Conservation (phyloP, 2,113 vertebrate species). For the Labeo rohita region DNA sequence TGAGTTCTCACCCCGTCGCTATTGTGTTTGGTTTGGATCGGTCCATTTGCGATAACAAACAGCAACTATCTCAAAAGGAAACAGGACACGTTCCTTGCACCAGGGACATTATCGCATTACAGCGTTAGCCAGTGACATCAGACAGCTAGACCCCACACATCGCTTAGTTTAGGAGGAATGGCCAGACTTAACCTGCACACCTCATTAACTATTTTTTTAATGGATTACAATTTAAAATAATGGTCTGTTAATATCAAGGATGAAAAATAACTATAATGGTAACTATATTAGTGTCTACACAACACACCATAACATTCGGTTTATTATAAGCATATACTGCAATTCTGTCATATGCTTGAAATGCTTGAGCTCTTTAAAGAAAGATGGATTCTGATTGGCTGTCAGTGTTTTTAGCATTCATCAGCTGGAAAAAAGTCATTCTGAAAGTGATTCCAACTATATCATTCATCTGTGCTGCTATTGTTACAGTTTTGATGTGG, state of each 20-base stretch:
- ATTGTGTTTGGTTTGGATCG: constrained; percentile 50
- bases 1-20: background rate
- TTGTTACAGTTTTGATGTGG: background rate
- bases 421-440: background rate
- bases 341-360: background rate
- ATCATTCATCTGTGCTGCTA: background rate
- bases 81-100: constrained; percentile 49
- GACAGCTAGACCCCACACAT: constrained; percentile 54
- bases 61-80: constrained; percentile 44
- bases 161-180: constrained; percentile 13
- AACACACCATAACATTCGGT: background rate
- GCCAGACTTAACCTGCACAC: constrained; percentile 41
- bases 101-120: constrained; percentile 54
- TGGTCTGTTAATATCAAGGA: background rate
- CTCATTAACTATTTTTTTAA: background rate
- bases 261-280: background rate
- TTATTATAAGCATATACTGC: background rate
- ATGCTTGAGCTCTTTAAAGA: background rate
- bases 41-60: constrained; percentile 56
- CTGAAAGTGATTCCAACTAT: background rate
- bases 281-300: background rate
- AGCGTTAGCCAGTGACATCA: constrained; percentile 45
- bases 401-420: background rate
- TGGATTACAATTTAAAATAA: background rate
- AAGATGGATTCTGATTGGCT: background rate